Evolutionary conservation across 2,113 vertebrate genomes (phyloP).

Genomic region (Colistium nudipinnis): DNA sequence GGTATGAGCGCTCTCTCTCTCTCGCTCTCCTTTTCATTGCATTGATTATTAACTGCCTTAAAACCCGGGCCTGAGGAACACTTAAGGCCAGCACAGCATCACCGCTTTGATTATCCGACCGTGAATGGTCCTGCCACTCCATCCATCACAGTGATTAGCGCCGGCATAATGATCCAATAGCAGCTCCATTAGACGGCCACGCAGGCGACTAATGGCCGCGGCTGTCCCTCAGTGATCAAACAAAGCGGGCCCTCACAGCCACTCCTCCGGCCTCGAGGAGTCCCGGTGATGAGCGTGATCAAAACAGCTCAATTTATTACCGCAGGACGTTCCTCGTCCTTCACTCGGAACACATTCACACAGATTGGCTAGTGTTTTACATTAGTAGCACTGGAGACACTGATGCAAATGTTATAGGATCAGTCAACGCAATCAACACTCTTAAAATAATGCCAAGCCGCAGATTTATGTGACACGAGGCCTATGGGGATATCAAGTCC

Average conservation of each 20-base stretch:
- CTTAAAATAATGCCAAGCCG: background rate
- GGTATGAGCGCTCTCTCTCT: constrained; percentile 77
- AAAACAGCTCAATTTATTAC: constrained; percentile 12
- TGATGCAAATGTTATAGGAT: too few relatives aligned
- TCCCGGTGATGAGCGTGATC: constrained; percentile 20
- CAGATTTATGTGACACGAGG: background rate
- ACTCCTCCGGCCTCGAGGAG: constrained; percentile 8
- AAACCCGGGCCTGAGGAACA: background rate
- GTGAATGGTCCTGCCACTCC: constrained; percentile 28
- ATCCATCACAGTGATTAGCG: constrained; percentile 48
- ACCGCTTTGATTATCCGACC: constrained; percentile 16
- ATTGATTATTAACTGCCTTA: background rate
- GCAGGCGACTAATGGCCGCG: constrained; percentile 17
- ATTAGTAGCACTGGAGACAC: constrained; percentile 13
- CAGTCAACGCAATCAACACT: background rate
- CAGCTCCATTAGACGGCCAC: constrained; percentile 32
- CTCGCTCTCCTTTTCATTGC: background rate
- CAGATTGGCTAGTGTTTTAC: background rate
- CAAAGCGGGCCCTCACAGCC: constrained; percentile 7
- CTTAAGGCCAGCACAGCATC: constrained; percentile 6
- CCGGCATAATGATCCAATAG: constrained; percentile 49
- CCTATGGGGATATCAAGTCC: background rate
- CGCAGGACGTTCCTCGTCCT: background rate
- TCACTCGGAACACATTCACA: background rate
- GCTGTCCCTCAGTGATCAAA: constrained; percentile 33